A percentile compares a stretch with the other conserved stretches of the same genome.
Evolutionary conservation across 2,113 vertebrate genomes (phyloP).

Genomic region (Upupa epops): DNA sequence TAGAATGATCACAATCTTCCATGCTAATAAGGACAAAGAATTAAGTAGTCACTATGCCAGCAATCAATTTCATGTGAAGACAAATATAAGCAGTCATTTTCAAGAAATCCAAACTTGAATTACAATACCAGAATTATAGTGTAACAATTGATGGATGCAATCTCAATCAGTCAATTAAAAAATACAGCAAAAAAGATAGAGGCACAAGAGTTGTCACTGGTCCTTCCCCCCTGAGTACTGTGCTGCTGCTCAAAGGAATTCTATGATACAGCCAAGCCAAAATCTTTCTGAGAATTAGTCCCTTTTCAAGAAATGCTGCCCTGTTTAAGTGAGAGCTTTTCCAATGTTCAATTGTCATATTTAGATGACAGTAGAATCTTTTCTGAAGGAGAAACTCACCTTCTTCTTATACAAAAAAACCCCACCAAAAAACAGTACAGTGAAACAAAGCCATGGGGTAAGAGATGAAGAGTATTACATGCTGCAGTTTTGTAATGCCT

Average conservation of each 20-base stretch:
- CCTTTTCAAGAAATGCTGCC: not conserved
- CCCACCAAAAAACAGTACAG: not conserved
- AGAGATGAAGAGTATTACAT: not conserved
- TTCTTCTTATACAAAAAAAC: not conserved
- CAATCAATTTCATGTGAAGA: not conserved
- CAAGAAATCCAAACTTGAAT: not conserved
- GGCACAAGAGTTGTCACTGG: not conserved
- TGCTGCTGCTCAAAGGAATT: not conserved
- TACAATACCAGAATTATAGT: not conserved
- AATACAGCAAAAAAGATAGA: not conserved
- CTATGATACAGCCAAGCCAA: not conserved
- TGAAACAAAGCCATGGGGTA: not conserved
- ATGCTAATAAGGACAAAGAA: not conserved
- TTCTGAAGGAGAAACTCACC: not conserved
- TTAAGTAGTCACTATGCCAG: not conserved
- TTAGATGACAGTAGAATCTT: not conserved
- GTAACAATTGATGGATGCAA: not conserved
- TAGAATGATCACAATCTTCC: not conserved
- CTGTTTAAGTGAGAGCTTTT: not conserved
- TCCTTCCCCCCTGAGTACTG: not conserved
- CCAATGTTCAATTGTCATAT: not conserved
- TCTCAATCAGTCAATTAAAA: not conserved
- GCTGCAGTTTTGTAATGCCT: not conserved
- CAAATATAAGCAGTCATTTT: not conserved
- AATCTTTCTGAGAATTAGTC: not conserved